Evolutionary conservation across 2,113 vertebrate genomes (phyloP), one percentile per base, ranked within the genome.

Genomic region (Cyprinus carpio): DNA sequence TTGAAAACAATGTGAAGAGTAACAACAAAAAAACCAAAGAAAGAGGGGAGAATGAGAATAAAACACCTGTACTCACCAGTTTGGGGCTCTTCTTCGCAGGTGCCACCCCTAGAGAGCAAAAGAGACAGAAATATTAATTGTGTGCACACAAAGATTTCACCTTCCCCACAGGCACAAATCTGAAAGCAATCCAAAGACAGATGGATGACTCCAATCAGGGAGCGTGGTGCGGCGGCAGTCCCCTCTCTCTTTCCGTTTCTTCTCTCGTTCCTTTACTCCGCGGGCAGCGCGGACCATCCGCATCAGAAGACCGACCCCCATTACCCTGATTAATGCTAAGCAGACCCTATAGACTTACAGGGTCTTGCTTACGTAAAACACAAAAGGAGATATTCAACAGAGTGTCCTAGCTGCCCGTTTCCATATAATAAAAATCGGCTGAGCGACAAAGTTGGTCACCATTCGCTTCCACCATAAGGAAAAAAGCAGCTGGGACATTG

Each of bases 71-170:
- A 94, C 97, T 98, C 96, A 99, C 98, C 97, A 97, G 96, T 96
- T 99, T 99, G 82, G 98, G 98, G 94, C 98, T 99, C 96, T 98
- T 99, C 95, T 99, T 99, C 89, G 97, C 95, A 93, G 97, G 96
- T 54, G 95, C 98, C 94, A 98, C 95, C 94, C 97, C 98, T 99
- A 92, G 93, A 95, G 94, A 84, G 91, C 89, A 87, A 92, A 90
- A 90, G 76, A 94, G 89, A 89, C 88, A 89, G 92, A n/a, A 27
- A 76, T 16, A 82, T 88, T 90, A 93, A 94, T 92, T 85, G 92
- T 93, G 7, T 54, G 25, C 67, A 37, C 65, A 49, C 20, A 60
- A 72, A 72, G 58, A 83, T 25, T 91, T 91, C 90, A 92, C 77
- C 87, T 88, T 91, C 83, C 90, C 87, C 75, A 88, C 86, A 81